Percentiles rank a stretch among this genome's conserved stretches.
phyloP scores from a whole-genome alignment of 2,797 vertebrate species.

The Protosalanx chinensis region DNA sequence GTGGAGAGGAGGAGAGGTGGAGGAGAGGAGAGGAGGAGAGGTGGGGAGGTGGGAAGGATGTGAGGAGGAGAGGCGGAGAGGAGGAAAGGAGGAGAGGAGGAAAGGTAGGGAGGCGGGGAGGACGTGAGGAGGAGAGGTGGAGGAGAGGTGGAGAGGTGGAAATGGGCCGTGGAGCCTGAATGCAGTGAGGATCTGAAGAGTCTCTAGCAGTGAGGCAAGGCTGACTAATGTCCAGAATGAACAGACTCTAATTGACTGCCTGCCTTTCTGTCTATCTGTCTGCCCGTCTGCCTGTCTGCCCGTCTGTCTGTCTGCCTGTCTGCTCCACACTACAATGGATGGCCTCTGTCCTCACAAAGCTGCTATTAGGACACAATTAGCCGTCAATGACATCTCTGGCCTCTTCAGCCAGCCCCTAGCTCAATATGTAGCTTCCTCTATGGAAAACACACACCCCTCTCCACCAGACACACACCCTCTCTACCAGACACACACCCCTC shows the following conservation, averaged over 20 bases:
- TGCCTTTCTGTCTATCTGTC: neutral
- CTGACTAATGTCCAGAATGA: constrained; percentile 70
- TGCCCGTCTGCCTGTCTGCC: constrained; percentile 43
- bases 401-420: constrained; percentile 25
- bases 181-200: constrained; percentile 59
- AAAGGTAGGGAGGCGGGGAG: neutral
- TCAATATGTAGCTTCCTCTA: too few species aligned
- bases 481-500: too few species aligned
- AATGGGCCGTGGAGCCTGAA: constrained; percentile 57
- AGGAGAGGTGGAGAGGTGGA: constrained; percentile 38
- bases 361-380: constrained; percentile 58
- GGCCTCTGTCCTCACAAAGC: constrained; percentile 45
- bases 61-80: neutral
- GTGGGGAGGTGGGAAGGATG: constrained; percentile 5
- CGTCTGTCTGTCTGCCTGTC: neutral
- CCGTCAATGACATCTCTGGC: constrained; percentile 41
- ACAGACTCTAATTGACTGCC: constrained; percentile 71
- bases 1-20: too few species aligned
- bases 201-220: constrained; percentile 57
- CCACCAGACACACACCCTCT: too few species aligned
- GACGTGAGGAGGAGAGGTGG: neutral
- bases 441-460: too few species aligned
- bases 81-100: constrained; percentile 6
- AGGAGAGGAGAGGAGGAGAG: constrained; percentile 7
- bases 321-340: constrained; percentile 53